Evolutionary conservation across 2,797 vertebrate species (phyloP), one percentile per base, ranked within the genome.

Genomic region (Hozukius guyotensis): DNA sequence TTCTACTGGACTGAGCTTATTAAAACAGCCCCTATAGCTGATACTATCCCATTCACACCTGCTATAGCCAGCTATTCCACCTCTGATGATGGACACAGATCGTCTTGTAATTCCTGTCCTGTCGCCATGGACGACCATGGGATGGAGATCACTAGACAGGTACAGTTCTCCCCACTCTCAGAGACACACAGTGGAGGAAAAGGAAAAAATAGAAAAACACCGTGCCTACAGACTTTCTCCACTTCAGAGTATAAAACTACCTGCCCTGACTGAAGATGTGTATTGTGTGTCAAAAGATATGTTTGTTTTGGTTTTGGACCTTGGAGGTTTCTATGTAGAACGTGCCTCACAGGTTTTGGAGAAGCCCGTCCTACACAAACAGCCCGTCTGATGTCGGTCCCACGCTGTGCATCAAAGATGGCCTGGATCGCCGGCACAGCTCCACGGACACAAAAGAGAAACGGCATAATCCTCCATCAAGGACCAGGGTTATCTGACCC

Each of bases 381-480:
- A 24, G 70, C 60, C 57, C 61, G 67, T 65, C 27, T 76, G 75
- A 78, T 86, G 59, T 68, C 77, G 66, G 82, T 82, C 72, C 69
- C 75, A 87, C 72, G 70, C 85, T 89, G 85, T 85, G 76, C 72
- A 77, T 88, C 71, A 84, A 81, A 89, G 62, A 84, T 77, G 70
- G 59, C 72, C 84, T 59, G 78, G 86, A 77, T 71, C 31, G 5
- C 61, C 63, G 80, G 72, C 76, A 78, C 76, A 85, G 56, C 81
- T 84, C 55, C 76, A 72, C 25, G 7, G 56, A 87, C 63, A 84
- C 52, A 78, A 75, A 86, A 64, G 70, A 87, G 77, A 71, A 83
- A 89, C 73, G 49, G 78, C 83, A 92, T 78, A 88, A 82, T 88
- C 80, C 84, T 88, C 66, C 75, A 63, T 64, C 38, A 42, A 16